phyloP scores from a whole-genome alignment of 2,888 invertebrate genomes.

The Dryobotodes eremita region DNA sequence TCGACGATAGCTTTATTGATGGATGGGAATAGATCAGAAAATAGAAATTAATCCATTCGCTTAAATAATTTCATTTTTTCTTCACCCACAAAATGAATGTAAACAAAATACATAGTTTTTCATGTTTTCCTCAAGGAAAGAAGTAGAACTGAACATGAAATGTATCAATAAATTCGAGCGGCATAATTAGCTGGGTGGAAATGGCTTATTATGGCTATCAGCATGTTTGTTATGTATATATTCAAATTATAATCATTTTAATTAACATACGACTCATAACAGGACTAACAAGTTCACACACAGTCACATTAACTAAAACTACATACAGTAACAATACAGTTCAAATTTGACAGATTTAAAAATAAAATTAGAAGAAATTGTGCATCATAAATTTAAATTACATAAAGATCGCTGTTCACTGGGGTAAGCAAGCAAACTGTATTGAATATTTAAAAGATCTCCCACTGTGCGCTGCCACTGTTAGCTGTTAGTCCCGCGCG shows the following conservation, averaged over 20 bases:
- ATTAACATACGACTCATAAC: too few species aligned
- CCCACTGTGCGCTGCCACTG: neutral
- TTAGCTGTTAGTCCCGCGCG: neutral
- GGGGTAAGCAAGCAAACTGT: neutral
- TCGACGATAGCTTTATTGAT: slow-evolving; percentile 17
- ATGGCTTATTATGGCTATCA: slow-evolving; percentile 23
- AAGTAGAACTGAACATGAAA: slow-evolving; percentile 13
- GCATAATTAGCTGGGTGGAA: slow-evolving; percentile 14
- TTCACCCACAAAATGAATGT: neutral
- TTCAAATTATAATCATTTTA: too few species aligned
- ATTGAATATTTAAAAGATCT: slow-evolving; percentile 22
- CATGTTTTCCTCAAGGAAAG: neutral
- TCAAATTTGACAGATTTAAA: too few species aligned
- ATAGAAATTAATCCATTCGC: neutral
- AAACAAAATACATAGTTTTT: neutral
- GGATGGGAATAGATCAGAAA: neutral
- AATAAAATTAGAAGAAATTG: too few species aligned
- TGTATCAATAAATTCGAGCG: slow-evolving; percentile 6
- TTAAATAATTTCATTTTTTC: neutral
- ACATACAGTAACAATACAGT: too few species aligned
- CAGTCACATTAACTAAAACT: too few species aligned
- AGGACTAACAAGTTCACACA: too few species aligned
- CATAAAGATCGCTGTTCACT: slow-evolving; percentile 11
- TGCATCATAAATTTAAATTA: too few species aligned
- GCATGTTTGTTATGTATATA: slow-evolving; percentile 14